Percentiles rank a stretch among this genome's conserved stretches.
Evolutionary conservation across 2,113 vertebrate species (phyloP).

Genomic region (Phalacrocorax brasilianus): DNA sequence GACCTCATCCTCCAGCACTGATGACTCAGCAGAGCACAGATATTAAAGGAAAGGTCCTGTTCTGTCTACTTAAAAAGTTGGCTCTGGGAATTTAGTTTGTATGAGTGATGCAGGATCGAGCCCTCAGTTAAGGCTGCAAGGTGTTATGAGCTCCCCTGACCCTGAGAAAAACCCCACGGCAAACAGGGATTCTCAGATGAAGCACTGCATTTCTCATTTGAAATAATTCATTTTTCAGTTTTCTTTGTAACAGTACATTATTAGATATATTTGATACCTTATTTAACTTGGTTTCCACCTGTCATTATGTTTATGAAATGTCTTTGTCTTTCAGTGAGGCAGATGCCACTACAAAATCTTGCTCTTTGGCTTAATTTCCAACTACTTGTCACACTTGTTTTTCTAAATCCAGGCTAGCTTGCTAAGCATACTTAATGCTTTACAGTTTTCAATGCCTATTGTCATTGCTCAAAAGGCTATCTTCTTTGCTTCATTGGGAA

Average conservation of each 20-base stretch:
- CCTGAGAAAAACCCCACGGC: neutral
- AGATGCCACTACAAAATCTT: neutral
- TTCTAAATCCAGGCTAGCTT: neutral
- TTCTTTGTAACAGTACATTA: constrained; percentile 5
- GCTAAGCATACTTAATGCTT: neutral
- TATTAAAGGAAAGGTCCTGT: constrained; percentile 3
- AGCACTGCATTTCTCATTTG: neutral
- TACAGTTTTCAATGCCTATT: neutral
- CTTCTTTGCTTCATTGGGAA: neutral
- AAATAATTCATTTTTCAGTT: neutral
- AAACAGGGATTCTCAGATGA: neutral
- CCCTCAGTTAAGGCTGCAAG: neutral
- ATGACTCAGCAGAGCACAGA: constrained; percentile 27
- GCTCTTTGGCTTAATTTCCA: neutral
- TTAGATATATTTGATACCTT: neutral
- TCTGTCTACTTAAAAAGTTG: neutral
- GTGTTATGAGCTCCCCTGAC: neutral
- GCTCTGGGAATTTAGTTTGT: neutral
- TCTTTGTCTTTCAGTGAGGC: constrained; percentile 12
- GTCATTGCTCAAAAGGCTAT: neutral
- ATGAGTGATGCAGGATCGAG: neutral
- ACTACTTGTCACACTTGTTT: neutral
- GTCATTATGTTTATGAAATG: neutral
- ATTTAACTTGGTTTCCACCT: neutral
- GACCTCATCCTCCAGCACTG: neutral